Evolutionary conservation across 2,888 invertebrate genomes (phyloP), one percentile per base, ranked within the genome.

Genomic region (Chouioia cunea): DNA sequence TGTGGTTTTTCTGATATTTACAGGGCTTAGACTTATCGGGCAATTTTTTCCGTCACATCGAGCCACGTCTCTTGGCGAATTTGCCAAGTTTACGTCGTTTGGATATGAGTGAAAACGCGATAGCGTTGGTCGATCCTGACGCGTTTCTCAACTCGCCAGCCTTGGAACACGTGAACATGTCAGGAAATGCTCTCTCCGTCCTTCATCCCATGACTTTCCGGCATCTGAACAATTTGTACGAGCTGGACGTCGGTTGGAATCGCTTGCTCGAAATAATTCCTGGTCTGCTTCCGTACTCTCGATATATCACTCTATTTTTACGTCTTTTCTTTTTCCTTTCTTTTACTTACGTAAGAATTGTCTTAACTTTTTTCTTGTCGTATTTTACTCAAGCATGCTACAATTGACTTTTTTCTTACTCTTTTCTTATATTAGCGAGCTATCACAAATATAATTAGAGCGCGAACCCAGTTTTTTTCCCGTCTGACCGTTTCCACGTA

Each of bases 81-180:
- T 84, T 94, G 62, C 94, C 94, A 18, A 92, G 92, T 0, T 83
- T 95, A 58, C 87, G 95, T 71, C 90, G 92, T 73, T 86, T 96
- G 15, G 94, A 95, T 86, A 84, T 95, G 20, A 93, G 93, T 79
- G 89, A 90, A 67, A 96, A 96, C 80, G 89, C 90, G 27, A 84
- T 96, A 36, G 88, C 87, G 1, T 87, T 90, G 16, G 87, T 95
- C 60, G 93, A 94, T 76, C 91, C 93, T 0, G 90, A 91, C 48
- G 89, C 92, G 0, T 94, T 95, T 79, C 84, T 92, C 63, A 90
- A 91, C 75, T 91, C 92, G 0, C 90, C 92, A 0, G 88, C 91
- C 63, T 82, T 96, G 65, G 95, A 95, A 83, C 91, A 93, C 70
- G 87, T 95, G 1, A 95, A 96, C 83, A 87, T 96, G 63, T 94